Evolutionary conservation across 2,797 vertebrate genomes (phyloP).

Genomic region (Heteromormyrus szaboi): DNA sequence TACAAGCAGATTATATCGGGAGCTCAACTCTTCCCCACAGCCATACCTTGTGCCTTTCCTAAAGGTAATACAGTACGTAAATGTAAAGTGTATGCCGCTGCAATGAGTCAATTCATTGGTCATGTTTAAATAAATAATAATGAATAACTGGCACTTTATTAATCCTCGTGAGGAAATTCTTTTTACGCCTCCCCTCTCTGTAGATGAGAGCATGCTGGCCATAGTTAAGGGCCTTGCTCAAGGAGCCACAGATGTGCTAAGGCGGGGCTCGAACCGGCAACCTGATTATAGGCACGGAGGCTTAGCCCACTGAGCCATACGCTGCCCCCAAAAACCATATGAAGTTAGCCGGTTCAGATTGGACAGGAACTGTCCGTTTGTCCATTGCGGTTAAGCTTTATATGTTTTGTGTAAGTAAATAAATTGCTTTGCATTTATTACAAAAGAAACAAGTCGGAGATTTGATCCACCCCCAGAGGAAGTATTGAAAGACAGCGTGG

Average conservation of each 20-base stretch:
- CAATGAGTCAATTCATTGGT: not conserved
- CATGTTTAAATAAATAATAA: not conserved
- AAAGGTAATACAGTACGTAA: constrained; percentile 67
- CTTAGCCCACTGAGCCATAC: not conserved
- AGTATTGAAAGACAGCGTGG: not conserved
- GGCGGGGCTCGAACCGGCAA: not conserved
- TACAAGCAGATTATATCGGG: constrained; percentile 90
- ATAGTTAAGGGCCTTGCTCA: not conserved
- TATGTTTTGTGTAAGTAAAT: not conserved
- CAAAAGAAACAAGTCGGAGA: not conserved
- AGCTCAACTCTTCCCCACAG: constrained; percentile 96
- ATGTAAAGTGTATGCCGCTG: not conserved
- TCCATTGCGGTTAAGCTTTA: not conserved
- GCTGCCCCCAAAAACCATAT: not conserved
- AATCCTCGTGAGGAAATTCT: not conserved
- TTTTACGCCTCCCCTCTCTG: not conserved
- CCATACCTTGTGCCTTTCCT: constrained; percentile 99
- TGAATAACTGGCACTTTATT: not conserved
- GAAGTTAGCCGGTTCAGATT: not conserved
- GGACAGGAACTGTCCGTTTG: not conserved
- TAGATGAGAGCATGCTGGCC: not conserved
- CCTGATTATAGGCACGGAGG: not conserved
- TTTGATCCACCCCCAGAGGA: not conserved
- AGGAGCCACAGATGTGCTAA: not conserved
- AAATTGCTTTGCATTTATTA: not conserved